Evolutionary conservation across 2,797 vertebrate species (phyloP), one percentile per base, ranked within the genome.

Genomic region (Cynodonichthys magdalenae): DNA sequence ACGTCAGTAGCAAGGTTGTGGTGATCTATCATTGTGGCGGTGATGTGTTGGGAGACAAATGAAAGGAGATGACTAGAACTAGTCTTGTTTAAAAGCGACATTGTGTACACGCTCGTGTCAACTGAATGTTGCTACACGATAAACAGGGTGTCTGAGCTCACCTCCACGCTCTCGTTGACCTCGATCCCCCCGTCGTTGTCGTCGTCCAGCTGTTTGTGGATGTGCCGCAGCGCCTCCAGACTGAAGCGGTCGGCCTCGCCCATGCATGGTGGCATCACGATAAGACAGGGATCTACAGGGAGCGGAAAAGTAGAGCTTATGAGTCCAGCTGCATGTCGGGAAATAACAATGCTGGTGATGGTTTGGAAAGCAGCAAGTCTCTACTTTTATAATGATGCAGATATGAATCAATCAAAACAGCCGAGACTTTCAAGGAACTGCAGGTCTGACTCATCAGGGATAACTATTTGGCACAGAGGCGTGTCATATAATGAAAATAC

Each of bases 151-250:
- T 24, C 24, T 24, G 24, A 18, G 12, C 86, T 90, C 92, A 99
- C 97, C 95, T 99, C 97, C 81, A 97, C 95, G 12, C 98, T 99
- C 92, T 99, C 98, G 71, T 99, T 97, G 77, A 98, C 96, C 87
- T 99, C 97, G 41, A 99, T 98, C 1, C 96, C 97, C 12, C 98
- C 98, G 44, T 99, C 98, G 58, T 98, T 97, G 93, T 99, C 97
- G 50, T 99, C 98, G 24, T 99, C 98, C 93, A 99, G 96, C 83
- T 98, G 96, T 71, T 98, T 98, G 86, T 99, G 98, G 83, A 99
- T 99, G 88, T 95, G 96, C 27, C 95, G 95, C 62, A 99, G 94
- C 18, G 97, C 97, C 79, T 98, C 98, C 34, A 99, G 91, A 66
- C 97, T 99, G 88, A 95, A 96, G 66, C 95, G 93, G 72, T 99